phyloP scores from a whole-genome alignment of 2,797 vertebrate genomes.

The Onychomys leucogaster region DNA sequence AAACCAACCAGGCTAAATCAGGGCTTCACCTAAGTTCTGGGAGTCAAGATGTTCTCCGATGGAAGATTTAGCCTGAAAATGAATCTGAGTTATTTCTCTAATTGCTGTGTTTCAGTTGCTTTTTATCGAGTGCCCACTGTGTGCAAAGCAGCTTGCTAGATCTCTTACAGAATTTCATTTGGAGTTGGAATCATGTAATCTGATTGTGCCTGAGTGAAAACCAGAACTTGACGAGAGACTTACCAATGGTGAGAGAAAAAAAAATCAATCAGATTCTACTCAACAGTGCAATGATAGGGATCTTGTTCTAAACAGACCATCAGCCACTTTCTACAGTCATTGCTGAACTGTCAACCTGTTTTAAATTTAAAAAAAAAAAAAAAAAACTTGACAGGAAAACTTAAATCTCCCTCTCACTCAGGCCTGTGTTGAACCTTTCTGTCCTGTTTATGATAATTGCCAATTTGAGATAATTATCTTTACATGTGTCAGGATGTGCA shows the following conservation, averaged over 20 bases:
- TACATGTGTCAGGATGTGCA: background rate
- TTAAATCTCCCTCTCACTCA: background rate
- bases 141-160: background rate
- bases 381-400: background rate
- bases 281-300: background rate
- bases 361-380: no score
- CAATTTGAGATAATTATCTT: background rate
- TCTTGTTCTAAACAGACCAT: conserved; percentile 12
- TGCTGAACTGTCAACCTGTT: background rate
- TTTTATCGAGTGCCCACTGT: background rate
- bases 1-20: background rate
- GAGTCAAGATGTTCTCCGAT: background rate
- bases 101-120: background rate
- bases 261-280: background rate
- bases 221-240: background rate
- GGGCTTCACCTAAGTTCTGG: background rate
- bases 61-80: conserved; percentile 19
- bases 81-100: background rate
- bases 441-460: background rate
- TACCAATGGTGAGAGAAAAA: background rate
- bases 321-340: background rate
- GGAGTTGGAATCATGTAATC: background rate
- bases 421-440: background rate
- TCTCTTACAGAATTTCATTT: background rate
- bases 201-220: conserved; percentile 9